phyloP scores from a whole-genome alignment of 2,888 invertebrate species.

The Leptopilina myrica region DNA sequence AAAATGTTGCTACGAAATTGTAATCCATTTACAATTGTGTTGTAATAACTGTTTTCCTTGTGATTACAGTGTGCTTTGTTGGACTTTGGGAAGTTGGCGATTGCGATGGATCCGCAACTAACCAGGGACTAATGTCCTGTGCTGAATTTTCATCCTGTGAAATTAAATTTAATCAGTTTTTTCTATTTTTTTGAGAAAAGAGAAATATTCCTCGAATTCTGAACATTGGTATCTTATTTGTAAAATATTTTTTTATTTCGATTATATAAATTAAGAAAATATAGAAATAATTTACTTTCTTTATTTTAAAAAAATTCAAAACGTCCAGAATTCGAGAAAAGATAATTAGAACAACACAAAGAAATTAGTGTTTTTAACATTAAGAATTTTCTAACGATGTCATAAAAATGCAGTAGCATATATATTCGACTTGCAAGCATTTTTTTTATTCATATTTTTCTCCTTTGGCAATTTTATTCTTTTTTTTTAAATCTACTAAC shows the following conservation, averaged over 20 bases:
- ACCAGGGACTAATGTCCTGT: conserved; percentile 82
- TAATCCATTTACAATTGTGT: conserved; percentile 83
- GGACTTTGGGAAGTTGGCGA: conserved; percentile 81
- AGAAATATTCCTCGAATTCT: too few relatives aligned
- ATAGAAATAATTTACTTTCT: too few relatives aligned
- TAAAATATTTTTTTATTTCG: too few relatives aligned
- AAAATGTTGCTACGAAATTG: background rate
- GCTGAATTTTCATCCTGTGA: conserved; percentile 78
- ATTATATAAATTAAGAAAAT: too few relatives aligned
- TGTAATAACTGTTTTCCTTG: conserved; percentile 91
- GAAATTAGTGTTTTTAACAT: background rate
- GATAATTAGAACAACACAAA: too few relatives aligned
- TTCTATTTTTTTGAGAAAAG: too few relatives aligned
- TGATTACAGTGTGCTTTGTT: conserved; percentile 83
- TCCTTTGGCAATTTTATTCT: conserved; percentile 43
- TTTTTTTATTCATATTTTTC: too few relatives aligned
- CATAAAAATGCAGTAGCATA: conserved; percentile 38
- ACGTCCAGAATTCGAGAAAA: too few relatives aligned
- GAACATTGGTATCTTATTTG: too few relatives aligned
- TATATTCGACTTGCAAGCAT: conserved; percentile 56
- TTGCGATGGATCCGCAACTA: conserved; percentile 83
- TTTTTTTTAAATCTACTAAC: conserved; percentile 59
- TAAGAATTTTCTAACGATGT: background rate
- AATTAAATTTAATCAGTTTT: conserved; percentile 66
- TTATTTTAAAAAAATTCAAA: too few relatives aligned